Base-by-base conservation (phyloP, 2,113 vertebrate genomes). In the Zosterops lateralis region DNA sequence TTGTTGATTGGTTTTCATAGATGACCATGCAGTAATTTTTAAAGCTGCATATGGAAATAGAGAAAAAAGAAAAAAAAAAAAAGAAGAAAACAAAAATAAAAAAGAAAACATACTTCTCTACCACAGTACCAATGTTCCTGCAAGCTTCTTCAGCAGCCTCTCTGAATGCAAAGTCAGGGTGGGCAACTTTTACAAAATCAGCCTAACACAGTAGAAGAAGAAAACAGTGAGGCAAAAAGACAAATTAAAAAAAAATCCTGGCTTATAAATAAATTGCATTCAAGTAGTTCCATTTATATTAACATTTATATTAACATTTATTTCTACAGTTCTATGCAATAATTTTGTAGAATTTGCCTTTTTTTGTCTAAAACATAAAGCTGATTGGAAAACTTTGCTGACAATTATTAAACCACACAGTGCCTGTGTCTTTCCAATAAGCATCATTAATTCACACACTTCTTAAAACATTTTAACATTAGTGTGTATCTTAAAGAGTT, bases 151-250 rank as follows among this genome's bases (percentile, higher is more conserved):
- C 99, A 7, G 99, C 99, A 29, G 99, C 99, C 42, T 99, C 98
- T 72, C 99, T 98, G 96, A 98, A 99, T 1, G 96, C 98, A 21
- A 97, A 97, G 90, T 99, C 98, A 16, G 99, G 99, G 90, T 99
- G 99, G 54, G 99, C 99, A 48, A 99, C 98, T 97, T 99, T 99
- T 48, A 99, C 98, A 97, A 99, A 99, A 95, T 99, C 99, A 36
- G 99, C 99, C 99, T 99, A 92, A 66, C 2, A 31, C 2, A 36
- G 10, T 5, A 78, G 32, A 83, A 64, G 26, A 90, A 66, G 32
- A 73, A 92, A 56, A 80, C 6, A 74, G 14, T 53, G 12, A 88
- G 15, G 38, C 25, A 90, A 74, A 95, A 71, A 93, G 34, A 86
- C 12, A 51, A 83, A 81, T 24, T 21, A 15, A 66, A 54, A 65